Percentiles rank a stretch among this genome's conserved stretches.
These are phyloP conservation scores for Solen grandis DNA, from an alignment of 1,140 invertebrate species.

Conservation along the genomic window DNA sequence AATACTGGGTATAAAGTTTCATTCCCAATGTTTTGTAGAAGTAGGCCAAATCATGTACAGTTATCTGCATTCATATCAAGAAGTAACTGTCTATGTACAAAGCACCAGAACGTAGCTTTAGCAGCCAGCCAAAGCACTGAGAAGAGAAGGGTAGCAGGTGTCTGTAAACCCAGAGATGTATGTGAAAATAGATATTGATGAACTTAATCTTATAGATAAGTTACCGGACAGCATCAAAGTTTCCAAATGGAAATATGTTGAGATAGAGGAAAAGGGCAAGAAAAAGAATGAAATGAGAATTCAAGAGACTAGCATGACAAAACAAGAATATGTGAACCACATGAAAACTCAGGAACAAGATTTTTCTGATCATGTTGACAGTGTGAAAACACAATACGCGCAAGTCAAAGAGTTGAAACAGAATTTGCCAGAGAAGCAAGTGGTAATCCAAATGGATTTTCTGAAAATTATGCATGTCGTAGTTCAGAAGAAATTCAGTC, in stretches of 20 bases:
- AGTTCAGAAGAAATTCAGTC: conserved; percentile 47
- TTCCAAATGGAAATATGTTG: background rate
- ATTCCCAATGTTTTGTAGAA: conserved; percentile 21
- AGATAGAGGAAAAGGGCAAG: background rate
- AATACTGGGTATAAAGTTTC: background rate
- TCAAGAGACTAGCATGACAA: background rate
- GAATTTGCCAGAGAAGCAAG: too few species aligned
- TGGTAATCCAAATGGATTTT: conserved; percentile 58
- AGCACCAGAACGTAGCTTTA: conserved; percentile 36
- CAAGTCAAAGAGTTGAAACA: too few species aligned
- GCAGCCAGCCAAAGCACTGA: background rate
- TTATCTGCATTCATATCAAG: conserved; percentile 12
- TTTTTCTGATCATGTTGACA: background rate
- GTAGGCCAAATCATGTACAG: conserved; percentile 16
- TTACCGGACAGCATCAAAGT: too few species aligned
- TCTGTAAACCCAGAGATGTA: too few species aligned
- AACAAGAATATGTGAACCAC: background rate
- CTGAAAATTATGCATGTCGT: conserved; percentile 50
- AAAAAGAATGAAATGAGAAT: background rate
- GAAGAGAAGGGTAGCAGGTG: too few species aligned
- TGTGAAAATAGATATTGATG: too few species aligned
- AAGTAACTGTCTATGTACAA: conserved; percentile 27
- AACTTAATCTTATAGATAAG: too few species aligned
- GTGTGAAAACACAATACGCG: too few species aligned
- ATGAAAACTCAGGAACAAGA: background rate